Percentiles rank a stretch among this genome's conserved stretches.
Evolutionary conservation across 2,888 invertebrate genomes (phyloP).

Genomic region (Lycaena phlaeas): DNA sequence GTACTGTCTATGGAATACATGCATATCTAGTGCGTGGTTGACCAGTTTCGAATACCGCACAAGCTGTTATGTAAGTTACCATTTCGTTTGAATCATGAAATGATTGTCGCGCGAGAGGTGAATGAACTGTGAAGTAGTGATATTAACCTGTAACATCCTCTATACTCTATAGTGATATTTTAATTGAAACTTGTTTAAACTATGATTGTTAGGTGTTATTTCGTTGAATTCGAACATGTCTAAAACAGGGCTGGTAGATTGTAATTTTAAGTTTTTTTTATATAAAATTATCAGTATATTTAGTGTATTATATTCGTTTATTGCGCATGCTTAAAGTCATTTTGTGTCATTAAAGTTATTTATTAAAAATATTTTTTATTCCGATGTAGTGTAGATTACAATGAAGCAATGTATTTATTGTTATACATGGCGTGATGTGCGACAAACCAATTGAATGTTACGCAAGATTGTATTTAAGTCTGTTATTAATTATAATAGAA

Average conservation of each 20-base stretch:
- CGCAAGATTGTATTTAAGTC: constrained; percentile 64
- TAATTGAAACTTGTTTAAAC: constrained; percentile 11
- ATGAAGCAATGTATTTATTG: constrained; percentile 58
- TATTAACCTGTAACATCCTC: constrained; percentile 15
- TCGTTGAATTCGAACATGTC: constrained; percentile 14
- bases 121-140: constrained; percentile 10
- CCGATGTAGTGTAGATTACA: constrained; percentile 38
- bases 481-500: constrained; percentile 59
- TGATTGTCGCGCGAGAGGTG: background rate
- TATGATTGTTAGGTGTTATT: constrained; percentile 12
- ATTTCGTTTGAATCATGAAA: constrained; percentile 34
- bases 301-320: constrained; percentile 29
- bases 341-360: constrained; percentile 46
- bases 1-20: no score
- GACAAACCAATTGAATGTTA: constrained; percentile 58
- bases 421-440: constrained; percentile 49
- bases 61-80: constrained; percentile 49
- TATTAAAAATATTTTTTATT: constrained; percentile 19
- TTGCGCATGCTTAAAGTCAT: constrained; percentile 50
- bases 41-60: constrained; percentile 24
- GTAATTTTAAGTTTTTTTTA: constrained; percentile 15
- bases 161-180: constrained; percentile 11
- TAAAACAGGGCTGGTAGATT: constrained; percentile 20
- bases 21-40: background rate
- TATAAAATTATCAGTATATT: constrained; percentile 22